A percentile compares a stretch with the other conserved stretches of the same genome.
phyloP scores from a whole-genome alignment of 1,140 invertebrate species.

The Cephus cinctus region DNA sequence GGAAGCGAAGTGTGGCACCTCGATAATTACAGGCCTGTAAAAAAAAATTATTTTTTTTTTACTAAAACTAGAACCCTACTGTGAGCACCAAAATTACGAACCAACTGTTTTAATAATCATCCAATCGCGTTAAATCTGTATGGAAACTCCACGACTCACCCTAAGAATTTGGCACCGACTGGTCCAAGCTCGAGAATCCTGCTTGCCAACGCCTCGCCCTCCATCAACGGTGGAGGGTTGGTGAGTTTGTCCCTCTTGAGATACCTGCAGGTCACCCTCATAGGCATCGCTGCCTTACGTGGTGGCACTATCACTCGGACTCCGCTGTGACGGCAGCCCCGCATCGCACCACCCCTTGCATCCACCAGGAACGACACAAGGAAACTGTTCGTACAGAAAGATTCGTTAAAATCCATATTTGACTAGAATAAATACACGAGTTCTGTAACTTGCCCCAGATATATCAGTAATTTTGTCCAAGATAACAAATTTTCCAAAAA shows the following conservation, averaged over 20 bases:
- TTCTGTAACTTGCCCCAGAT: no score
- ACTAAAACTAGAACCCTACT: no score
- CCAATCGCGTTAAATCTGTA: background rate
- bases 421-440: no score
- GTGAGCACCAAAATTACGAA: no score
- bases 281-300: conserved; percentile 88
- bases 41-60: conserved; percentile 17
- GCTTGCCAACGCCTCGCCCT: conserved; percentile 92
- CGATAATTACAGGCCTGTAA: conserved; percentile 87
- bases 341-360: conserved; percentile 93
- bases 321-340: conserved; percentile 92
- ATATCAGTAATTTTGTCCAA: no score
- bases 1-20: conserved; percentile 97
- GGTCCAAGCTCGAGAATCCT: conserved; percentile 92
- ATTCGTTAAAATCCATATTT: no score
- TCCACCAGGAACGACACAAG: conserved; percentile 97
- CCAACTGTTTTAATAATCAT: no score
- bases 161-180: conserved; percentile 92
- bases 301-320: conserved; percentile 94
- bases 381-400: conserved; percentile 67
- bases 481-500: no score
- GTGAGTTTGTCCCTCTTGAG: conserved; percentile 74
- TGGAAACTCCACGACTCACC: conserved; percentile 62
- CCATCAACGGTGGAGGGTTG: conserved; percentile 90
- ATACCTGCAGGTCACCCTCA: conserved; percentile 89